A percentile compares a stretch with the other conserved stretches of the same genome.
phyloP scores from a whole-genome alignment of 2,797 vertebrate species.

The Epinephelus awoara region DNA sequence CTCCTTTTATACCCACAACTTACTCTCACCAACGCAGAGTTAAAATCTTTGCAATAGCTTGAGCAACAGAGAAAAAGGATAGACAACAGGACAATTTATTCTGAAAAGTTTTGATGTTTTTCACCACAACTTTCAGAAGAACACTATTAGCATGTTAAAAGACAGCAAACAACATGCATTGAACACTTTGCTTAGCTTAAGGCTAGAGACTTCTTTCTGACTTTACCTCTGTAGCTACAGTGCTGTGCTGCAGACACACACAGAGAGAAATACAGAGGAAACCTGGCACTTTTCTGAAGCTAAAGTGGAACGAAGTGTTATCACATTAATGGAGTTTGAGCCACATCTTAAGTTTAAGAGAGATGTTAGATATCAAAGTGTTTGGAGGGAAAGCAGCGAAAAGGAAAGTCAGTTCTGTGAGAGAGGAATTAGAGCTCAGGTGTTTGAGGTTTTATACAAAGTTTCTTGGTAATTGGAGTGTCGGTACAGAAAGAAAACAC shows the following conservation, averaged over 20 bases:
- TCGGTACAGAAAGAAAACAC: slow-evolving; percentile 74
- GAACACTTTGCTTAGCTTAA: neutral
- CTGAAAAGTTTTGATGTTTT: slow-evolving; percentile 15
- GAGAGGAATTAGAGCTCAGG: slow-evolving; percentile 75
- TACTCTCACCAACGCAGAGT: neutral
- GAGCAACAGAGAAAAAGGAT: neutral
- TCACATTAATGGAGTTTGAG: slow-evolving; percentile 60
- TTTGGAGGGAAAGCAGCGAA: slow-evolving; percentile 30
- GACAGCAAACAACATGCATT: neutral
- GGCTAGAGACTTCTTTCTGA: neutral
- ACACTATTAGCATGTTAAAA: neutral
- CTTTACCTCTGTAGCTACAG: slow-evolving; percentile 13
- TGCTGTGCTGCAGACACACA: neutral
- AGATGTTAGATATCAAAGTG: slow-evolving; percentile 68
- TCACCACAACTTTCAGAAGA: neutral
- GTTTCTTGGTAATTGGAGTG: slow-evolving; percentile 82
- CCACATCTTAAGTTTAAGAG: slow-evolving; percentile 56
- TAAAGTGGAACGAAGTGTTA: slow-evolving; percentile 46
- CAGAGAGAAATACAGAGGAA: slow-evolving; percentile 3
- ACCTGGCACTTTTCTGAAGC: slow-evolving; percentile 37
- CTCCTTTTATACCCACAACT: slow-evolving; percentile 21
- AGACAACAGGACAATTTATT: neutral
- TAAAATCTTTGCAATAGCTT: neutral
- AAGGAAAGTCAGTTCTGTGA: slow-evolving; percentile 46
- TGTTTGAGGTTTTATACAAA: slow-evolving; percentile 78